A percentile compares a stretch with the other conserved stretches of the same genome.
phyloP scores from a whole-genome alignment of 2,797 vertebrate genomes.

The Enteromius paludinosus region DNA sequence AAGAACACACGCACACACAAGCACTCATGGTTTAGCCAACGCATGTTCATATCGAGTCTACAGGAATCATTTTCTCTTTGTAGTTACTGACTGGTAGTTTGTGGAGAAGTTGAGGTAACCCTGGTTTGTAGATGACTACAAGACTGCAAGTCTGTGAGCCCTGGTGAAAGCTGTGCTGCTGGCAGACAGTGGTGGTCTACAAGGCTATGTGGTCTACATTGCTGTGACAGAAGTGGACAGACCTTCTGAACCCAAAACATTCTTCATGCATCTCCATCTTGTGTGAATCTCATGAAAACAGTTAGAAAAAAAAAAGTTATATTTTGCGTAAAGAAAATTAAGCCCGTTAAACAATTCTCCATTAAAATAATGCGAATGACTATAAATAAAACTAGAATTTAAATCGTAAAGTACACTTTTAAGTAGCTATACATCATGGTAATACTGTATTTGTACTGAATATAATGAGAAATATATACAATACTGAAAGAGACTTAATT shows the following conservation, averaged over 20 bases:
- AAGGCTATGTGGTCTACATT: conserved; percentile 64
- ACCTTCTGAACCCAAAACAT: conserved; percentile 3
- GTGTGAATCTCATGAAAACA: not conserved
- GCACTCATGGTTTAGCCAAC: conserved; percentile 21
- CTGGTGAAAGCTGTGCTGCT: conserved; percentile 49
- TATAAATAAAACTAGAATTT: not conserved
- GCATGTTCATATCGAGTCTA: not conserved
- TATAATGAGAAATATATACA: not conserved
- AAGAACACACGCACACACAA: conserved; percentile 6
- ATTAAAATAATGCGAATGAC: not conserved
- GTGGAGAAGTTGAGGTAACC: conserved; percentile 51
- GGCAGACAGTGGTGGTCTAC: conserved; percentile 64
- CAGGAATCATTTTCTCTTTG: conserved; percentile 7
- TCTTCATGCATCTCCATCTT: not conserved
- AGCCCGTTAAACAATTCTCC: not conserved
- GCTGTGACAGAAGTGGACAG: conserved; percentile 48
- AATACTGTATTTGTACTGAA: not conserved
- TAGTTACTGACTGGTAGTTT: conserved; percentile 30
- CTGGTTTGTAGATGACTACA: conserved; percentile 46
- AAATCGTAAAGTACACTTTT: not conserved
- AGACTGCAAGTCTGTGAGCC: conserved; percentile 43
- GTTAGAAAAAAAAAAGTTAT: accelerated
- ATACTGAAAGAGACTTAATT: not conserved
- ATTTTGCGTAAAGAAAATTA: conserved; percentile 14
- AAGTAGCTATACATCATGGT: not conserved